Percentiles rank a stretch among this genome's conserved stretches.
phyloP scores from a whole-genome alignment of 2,797 vertebrate genomes.

The Apogon hyalosoma region DNA sequence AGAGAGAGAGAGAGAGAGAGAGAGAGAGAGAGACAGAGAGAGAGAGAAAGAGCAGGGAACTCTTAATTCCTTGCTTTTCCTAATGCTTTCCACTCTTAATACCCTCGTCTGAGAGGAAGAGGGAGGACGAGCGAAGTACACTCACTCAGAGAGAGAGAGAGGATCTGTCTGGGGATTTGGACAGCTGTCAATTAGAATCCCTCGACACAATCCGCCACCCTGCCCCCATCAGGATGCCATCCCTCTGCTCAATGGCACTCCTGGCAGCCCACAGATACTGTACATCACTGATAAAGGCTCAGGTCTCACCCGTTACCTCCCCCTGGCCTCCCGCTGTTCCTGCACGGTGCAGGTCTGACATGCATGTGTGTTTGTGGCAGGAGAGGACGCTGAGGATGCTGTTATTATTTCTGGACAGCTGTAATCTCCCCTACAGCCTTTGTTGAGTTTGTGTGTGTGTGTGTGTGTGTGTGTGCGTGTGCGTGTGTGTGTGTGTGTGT shows the following conservation, averaged over 20 bases:
- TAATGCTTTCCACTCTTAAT: constrained; percentile 72
- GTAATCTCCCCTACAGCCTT: constrained; percentile 62
- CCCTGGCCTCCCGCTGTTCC: background rate
- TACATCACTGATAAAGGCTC: background rate
- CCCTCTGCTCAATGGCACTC: constrained; percentile 47
- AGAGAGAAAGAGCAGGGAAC: constrained; percentile 22
- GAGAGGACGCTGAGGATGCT: constrained; percentile 44
- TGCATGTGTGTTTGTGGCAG: constrained; percentile 15
- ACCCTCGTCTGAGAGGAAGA: constrained; percentile 49
- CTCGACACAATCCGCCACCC: constrained; percentile 69
- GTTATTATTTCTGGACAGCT: constrained; percentile 63
- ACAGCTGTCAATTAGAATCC: constrained; percentile 84
- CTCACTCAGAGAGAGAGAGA: constrained; percentile 14
- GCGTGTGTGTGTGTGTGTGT: constrained; percentile 32
- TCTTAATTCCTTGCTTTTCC: constrained; percentile 60
- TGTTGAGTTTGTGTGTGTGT: constrained; percentile 36
- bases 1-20: too few relatives aligned
- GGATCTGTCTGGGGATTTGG: constrained; percentile 76
- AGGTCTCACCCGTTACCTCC: constrained; percentile 2
- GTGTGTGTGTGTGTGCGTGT: constrained; percentile 6
- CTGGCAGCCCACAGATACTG: constrained; percentile 20
- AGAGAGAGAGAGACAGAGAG: too few relatives aligned
- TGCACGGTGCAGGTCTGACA: background rate
- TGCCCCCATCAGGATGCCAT: constrained; percentile 18
- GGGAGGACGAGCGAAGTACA: constrained; percentile 25